Evolutionary conservation across 1,140 invertebrate genomes (phyloP).

Genomic region (Hyles euphorbiae): DNA sequence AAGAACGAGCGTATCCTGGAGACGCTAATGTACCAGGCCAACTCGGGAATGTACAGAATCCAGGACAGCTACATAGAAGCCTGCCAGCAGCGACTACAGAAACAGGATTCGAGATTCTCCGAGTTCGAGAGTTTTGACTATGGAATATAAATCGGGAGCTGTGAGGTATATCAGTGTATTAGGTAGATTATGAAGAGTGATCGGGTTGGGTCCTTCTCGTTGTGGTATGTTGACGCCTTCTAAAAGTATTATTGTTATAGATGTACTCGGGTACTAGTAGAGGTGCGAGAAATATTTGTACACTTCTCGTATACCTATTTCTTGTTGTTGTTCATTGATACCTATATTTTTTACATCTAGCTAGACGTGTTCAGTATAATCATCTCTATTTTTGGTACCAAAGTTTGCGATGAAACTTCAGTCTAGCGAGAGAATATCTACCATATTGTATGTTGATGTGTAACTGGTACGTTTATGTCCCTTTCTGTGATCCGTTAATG

Average conservation of each 20-base stretch:
- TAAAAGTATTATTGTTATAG: slow-evolving; percentile 74
- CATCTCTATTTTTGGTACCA: slow-evolving; percentile 73
- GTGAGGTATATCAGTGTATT: slow-evolving; percentile 71
- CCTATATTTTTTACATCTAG: slow-evolving; percentile 74
- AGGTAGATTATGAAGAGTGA: slow-evolving; percentile 61
- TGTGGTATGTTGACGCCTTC: slow-evolving; percentile 70
- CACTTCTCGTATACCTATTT: slow-evolving; percentile 70
- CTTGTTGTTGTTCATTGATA: slow-evolving; percentile 74
- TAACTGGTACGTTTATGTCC: slow-evolving; percentile 9
- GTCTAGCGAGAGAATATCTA: slow-evolving; percentile 30
- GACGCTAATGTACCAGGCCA: slow-evolving; percentile 94
- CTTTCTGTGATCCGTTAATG: slow-evolving; percentile 21
- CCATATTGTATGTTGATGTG: neutral
- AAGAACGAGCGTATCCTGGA: slow-evolving; percentile 95
- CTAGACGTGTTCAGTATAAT: slow-evolving; percentile 70
- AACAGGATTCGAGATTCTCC: slow-evolving; percentile 89
- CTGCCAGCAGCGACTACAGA: slow-evolving; percentile 89
- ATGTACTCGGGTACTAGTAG: slow-evolving; percentile 60
- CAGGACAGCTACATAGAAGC: slow-evolving; percentile 91
- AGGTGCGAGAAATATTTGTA: slow-evolving; percentile 70
- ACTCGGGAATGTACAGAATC: slow-evolving; percentile 93
- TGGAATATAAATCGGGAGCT: slow-evolving; percentile 76
- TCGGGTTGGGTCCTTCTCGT: slow-evolving; percentile 55
- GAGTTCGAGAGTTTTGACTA: slow-evolving; percentile 88
- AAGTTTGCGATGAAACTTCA: slow-evolving; percentile 49